phyloP scores from a whole-genome alignment of 2,797 vertebrate genomes.

The Gymnodraco acuticeps region DNA sequence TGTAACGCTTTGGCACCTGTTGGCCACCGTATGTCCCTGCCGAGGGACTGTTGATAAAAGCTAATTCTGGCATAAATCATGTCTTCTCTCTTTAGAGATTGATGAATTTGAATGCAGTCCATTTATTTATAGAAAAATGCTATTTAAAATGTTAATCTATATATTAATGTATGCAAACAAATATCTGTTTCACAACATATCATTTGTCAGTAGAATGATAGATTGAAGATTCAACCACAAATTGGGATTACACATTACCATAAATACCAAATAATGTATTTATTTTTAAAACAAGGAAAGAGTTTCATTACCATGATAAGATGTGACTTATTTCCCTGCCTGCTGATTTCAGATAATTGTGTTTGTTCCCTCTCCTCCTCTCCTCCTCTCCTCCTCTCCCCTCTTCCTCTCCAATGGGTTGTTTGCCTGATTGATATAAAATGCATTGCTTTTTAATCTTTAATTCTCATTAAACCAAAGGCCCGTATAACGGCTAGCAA shows the following conservation, averaged over 20 bases:
- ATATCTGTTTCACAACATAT: neutral
- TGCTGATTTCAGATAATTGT: constrained; percentile 39
- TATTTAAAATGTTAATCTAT: neutral
- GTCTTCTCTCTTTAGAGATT: too few species aligned
- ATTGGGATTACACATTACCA: neutral
- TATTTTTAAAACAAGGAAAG: neutral
- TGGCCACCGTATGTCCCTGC: too few species aligned
- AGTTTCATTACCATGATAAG: constrained; percentile 20
- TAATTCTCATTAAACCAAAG: constrained; percentile 77
- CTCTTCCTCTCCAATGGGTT: constrained; percentile 51
- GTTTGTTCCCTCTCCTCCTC: neutral
- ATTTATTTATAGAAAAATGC: too few species aligned
- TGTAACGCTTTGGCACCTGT: too few species aligned
- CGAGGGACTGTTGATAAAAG: too few species aligned
- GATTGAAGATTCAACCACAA: neutral
- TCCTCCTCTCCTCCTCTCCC: too few species aligned
- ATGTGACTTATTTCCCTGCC: neutral
- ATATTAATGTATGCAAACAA: neutral
- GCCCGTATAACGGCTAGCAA: constrained; percentile 55
- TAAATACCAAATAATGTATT: neutral
- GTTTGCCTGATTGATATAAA: constrained; percentile 75
- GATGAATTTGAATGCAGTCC: too few species aligned
- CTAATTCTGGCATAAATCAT: too few species aligned
- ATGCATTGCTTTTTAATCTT: constrained; percentile 78
- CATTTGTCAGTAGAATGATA: neutral